These are phyloP conservation scores for Andinoacara biseriatus DNA, from an alignment of 2,113 vertebrate genomes.

Conservation along the genomic window DNA sequence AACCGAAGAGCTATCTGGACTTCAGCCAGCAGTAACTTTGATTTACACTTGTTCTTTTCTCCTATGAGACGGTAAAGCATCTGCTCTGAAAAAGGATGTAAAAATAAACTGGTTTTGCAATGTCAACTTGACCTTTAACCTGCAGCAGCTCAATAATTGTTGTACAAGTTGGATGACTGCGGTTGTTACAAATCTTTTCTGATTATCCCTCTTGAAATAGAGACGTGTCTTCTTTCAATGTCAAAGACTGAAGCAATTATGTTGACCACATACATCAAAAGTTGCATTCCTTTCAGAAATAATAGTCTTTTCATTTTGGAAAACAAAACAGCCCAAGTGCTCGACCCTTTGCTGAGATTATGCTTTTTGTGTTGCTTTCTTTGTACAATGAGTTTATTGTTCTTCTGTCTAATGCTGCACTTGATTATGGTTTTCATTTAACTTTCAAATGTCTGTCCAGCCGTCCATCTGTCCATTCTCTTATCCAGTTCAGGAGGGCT, in stretches of 20 bases:
- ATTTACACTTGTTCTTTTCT: background rate
- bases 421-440: background rate
- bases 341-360: background rate
- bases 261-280: conserved; percentile 4
- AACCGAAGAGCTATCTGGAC: background rate
- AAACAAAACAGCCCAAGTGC: background rate
- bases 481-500: background rate
- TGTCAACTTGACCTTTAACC: conserved; percentile 11
- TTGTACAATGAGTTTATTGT: background rate
- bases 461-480: background rate
- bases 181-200: background rate
- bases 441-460: background rate
- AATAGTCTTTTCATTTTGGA: conserved; percentile 6
- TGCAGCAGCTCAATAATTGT: background rate
- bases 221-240: background rate
- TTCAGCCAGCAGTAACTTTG: background rate
- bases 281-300: background rate
- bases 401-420: background rate
- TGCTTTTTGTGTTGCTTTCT: background rate
- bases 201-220: background rate
- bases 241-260: background rate
- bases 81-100: background rate
- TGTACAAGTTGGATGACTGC: background rate
- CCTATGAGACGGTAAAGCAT: background rate
- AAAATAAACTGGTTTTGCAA: conserved; percentile 7